A percentile compares a stretch with the other conserved stretches of the same genome.
phyloP scores from a whole-genome alignment of 2,113 vertebrate species.

The Heloderma charlesbogerti region DNA sequence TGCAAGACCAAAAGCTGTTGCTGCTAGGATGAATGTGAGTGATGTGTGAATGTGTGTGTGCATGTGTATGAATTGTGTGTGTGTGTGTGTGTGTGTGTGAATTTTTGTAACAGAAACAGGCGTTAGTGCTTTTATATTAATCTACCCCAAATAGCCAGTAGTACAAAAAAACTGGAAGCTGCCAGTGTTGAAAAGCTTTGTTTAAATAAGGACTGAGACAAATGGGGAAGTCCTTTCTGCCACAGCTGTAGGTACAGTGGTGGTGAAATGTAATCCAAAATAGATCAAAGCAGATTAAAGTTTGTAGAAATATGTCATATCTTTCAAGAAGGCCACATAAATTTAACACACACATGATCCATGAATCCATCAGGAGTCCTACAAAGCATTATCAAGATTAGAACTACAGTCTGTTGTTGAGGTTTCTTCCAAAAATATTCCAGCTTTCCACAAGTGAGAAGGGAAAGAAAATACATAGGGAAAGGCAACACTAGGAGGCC shows the following conservation, averaged over 20 bases:
- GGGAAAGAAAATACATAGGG: constrained; percentile 16
- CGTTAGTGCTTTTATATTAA: background rate
- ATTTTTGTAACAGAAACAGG: background rate
- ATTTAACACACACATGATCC: constrained; percentile 16
- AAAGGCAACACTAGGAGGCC: no score
- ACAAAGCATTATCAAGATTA: background rate
- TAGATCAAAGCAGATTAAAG: constrained; percentile 32
- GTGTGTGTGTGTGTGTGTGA: no score
- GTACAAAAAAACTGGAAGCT: constrained; percentile 19
- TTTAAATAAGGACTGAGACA: background rate
- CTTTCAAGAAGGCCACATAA: constrained; percentile 46
- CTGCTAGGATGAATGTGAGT: no score
- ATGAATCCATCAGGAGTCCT: constrained; percentile 41
- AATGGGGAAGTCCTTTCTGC: constrained; percentile 3
- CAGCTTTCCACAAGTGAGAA: background rate
- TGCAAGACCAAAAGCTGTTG: no score
- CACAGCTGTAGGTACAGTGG: background rate
- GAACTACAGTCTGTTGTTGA: background rate
- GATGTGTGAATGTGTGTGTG: no score
- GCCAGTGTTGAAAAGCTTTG: constrained; percentile 31
- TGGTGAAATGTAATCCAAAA: fast-evolving
- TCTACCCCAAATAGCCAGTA: background rate
- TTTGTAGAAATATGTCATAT: constrained; percentile 33
- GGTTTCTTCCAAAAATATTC: background rate
- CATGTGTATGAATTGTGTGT: no score